Evolutionary conservation across 1,140 invertebrate species (phyloP).

Genomic region (Manduca sexta): DNA sequence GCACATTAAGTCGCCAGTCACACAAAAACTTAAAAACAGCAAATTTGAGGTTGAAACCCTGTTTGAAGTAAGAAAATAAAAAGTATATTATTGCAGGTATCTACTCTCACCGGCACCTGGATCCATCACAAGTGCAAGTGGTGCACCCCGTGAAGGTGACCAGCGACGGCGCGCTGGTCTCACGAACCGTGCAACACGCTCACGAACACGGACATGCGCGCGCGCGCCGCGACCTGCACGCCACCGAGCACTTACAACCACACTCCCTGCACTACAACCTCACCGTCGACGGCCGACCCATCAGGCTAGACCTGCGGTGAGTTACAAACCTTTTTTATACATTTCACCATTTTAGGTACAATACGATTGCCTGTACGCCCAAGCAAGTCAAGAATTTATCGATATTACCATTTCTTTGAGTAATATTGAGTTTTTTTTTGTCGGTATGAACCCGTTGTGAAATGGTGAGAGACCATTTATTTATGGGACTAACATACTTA

Average conservation of each 20-base stretch:
- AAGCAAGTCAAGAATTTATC: no score
- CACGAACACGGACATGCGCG: constrained; percentile 56
- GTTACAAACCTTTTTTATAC: constrained; percentile 1
- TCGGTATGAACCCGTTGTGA: neutral
- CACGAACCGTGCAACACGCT: constrained; percentile 42
- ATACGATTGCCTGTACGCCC: no score
- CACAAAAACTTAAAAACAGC: no score
- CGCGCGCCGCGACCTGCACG: constrained; percentile 46
- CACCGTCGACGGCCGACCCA: constrained; percentile 48
- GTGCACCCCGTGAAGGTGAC: constrained; percentile 54
- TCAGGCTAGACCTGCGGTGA: constrained; percentile 61
- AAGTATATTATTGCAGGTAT: constrained; percentile 42
- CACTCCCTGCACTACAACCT: constrained; percentile 57
- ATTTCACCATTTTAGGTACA: no score
- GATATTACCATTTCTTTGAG: no score
- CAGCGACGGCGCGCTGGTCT: constrained; percentile 43
- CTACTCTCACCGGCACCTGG: constrained; percentile 61
- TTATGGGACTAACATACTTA: no score
- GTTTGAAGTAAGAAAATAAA: neutral
- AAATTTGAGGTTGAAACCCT: no score
- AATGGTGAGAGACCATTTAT: no score
- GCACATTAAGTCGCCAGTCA: no score
- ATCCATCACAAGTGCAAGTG: constrained; percentile 52
- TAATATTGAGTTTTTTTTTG: neutral
- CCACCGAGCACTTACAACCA: constrained; percentile 37